Percentiles rank a stretch among this genome's conserved stretches.
Conservation (phyloP, 2,888 invertebrate genomes). For the Ophion costatus region DNA sequence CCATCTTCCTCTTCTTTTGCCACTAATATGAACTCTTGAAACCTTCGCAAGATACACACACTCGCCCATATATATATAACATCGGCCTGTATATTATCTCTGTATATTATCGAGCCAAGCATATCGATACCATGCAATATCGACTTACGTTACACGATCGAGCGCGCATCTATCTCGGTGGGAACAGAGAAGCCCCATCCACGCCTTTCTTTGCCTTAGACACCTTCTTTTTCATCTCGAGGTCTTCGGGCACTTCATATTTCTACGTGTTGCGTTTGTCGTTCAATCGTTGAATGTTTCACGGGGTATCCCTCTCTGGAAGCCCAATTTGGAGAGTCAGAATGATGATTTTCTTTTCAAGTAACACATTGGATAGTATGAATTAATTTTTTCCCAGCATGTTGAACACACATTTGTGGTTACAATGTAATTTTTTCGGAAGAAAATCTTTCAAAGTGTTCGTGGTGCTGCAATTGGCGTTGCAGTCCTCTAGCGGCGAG, state of each 20-base stretch:
- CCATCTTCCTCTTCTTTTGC: slow-evolving; percentile 49
- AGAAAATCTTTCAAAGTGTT: too few relatives aligned
- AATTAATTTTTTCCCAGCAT: too few relatives aligned
- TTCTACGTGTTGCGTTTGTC: slow-evolving; percentile 26
- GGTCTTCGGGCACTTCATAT: slow-evolving; percentile 50
- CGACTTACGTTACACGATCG: slow-evolving; percentile 83
- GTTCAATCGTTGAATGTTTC: slow-evolving; percentile 33
- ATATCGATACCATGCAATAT: slow-evolving; percentile 81
- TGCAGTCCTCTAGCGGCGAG: too few relatives aligned
- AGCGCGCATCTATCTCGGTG: slow-evolving; percentile 83
- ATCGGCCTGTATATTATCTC: slow-evolving; percentile 30
- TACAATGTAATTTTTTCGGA: too few relatives aligned
- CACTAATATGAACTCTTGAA: slow-evolving; percentile 54
- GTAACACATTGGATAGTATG: too few relatives aligned
- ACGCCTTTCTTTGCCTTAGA: slow-evolving; percentile 59
- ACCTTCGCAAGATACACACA: slow-evolving; percentile 61
- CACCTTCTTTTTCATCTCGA: slow-evolving; percentile 60
- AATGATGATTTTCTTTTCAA: too few relatives aligned
- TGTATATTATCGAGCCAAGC: slow-evolving; percentile 72
- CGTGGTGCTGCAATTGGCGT: too few relatives aligned
- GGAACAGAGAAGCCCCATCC: slow-evolving; percentile 82
- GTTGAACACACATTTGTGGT: too few relatives aligned
- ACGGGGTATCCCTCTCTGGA: not conserved
- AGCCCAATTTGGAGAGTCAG: too few relatives aligned
- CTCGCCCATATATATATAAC: slow-evolving; percentile 53